Conservation (phyloP, 2,113 vertebrate genomes). For the Gopherus evgoodei region DNA sequence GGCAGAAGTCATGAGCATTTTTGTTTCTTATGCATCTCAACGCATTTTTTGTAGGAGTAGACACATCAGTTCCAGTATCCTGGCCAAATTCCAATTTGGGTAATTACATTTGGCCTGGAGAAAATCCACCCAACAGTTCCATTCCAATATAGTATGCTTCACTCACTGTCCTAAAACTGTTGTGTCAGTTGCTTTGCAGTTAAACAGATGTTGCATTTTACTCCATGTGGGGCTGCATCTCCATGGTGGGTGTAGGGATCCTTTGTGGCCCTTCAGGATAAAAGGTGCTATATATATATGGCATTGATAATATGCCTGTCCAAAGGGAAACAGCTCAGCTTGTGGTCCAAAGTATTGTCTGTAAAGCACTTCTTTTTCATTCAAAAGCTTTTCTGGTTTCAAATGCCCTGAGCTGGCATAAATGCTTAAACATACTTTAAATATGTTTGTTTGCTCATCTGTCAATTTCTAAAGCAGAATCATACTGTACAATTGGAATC, state of each 20-base stretch:
- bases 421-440: slow-evolving; percentile 42
- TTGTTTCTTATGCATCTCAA: background rate
- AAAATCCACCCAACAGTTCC: background rate
- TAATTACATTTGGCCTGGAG: background rate
- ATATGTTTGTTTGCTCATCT: slow-evolving; percentile 57
- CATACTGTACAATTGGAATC: slow-evolving; percentile 35
- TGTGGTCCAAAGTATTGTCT: slow-evolving; percentile 46
- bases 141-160: background rate
- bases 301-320: slow-evolving; percentile 52
- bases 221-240: slow-evolving; percentile 4
- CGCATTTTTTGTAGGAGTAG: background rate
- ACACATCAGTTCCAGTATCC: background rate
- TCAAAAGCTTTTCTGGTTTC: slow-evolving; percentile 57
- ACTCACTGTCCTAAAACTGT: background rate
- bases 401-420: slow-evolving; percentile 48
- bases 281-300: slow-evolving; percentile 27
- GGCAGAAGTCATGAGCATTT: background rate
- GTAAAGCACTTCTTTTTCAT: slow-evolving; percentile 39
- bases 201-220: slow-evolving; percentile 2
- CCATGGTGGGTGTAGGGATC: background rate
- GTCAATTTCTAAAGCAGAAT: background rate
- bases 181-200: slow-evolving; percentile 32
- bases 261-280: slow-evolving; percentile 18
- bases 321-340: slow-evolving; percentile 51
- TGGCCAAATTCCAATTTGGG: background rate